Conservation (phyloP, 2,888 invertebrate species). For the Apeira syringaria region DNA sequence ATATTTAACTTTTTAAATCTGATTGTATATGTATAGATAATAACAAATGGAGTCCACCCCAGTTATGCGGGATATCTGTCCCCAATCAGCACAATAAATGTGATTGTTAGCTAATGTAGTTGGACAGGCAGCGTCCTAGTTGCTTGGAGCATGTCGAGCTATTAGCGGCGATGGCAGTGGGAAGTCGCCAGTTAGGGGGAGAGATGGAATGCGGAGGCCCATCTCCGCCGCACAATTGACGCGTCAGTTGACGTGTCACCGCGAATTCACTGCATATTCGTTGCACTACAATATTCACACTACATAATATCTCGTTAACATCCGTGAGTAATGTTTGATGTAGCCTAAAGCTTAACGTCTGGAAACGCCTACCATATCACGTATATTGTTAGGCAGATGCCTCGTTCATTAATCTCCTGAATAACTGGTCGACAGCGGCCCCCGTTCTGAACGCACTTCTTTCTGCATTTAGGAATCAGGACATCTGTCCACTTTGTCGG, state of each 20-base stretch:
- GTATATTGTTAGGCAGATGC: too few species aligned
- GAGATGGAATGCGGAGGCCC: constrained; percentile 59
- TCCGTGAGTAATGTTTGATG: too few species aligned
- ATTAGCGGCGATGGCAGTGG: constrained; percentile 33
- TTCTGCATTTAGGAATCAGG: too few species aligned
- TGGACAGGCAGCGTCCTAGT: constrained; percentile 11
- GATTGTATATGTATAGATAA: too few species aligned
- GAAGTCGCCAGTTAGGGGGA: constrained; percentile 60
- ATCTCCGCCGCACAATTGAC: constrained; percentile 40
- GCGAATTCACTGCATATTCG: constrained; percentile 23
- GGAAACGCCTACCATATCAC: too few species aligned
- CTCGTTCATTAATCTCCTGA: too few species aligned
- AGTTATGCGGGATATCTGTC: background rate
- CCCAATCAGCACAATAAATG: background rate
- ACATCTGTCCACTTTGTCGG: too few species aligned
- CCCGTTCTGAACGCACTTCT: too few species aligned
- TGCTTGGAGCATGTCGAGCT: constrained; percentile 19
- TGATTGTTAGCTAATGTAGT: constrained; percentile 3
- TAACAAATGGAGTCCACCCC: constrained; percentile 1
- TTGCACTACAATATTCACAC: constrained; percentile 1
- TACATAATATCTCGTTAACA: too few species aligned
- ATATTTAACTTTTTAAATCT: too few species aligned
- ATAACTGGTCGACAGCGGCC: too few species aligned
- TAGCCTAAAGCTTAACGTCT: too few species aligned
- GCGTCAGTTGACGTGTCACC: constrained; percentile 27